Evolutionary conservation across 2,113 vertebrate genomes (phyloP).

Genomic region (Procavia capensis): DNA sequence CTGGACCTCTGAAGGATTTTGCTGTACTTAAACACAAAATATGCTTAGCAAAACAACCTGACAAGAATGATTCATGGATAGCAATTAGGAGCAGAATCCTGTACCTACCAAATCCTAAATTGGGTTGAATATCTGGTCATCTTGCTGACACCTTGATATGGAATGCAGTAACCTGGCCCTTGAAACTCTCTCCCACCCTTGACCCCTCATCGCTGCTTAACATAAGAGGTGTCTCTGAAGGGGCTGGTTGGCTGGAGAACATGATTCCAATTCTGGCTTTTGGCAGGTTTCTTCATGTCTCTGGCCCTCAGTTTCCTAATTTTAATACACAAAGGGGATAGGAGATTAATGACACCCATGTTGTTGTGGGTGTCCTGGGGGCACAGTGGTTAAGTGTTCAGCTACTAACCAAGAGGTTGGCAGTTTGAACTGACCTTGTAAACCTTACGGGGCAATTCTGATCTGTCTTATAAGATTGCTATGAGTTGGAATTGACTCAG

Average conservation of each 20-base stretch:
- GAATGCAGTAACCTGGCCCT: not conserved
- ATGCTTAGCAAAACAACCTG: slow-evolving; percentile 69
- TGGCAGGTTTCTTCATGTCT: not conserved
- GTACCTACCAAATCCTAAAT: not conserved
- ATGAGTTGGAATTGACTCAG: no score
- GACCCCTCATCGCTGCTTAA: not conserved
- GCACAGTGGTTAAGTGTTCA: no score
- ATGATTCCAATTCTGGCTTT: not conserved
- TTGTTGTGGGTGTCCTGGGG: no score
- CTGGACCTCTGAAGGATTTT: slow-evolving; percentile 40
- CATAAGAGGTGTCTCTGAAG: no score
- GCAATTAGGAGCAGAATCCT: slow-evolving; percentile 48
- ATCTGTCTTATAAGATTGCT: no score
- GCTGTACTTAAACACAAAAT: slow-evolving; percentile 68
- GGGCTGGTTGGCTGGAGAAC: not conserved
- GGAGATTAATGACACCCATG: not conserved
- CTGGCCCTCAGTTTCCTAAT: not conserved
- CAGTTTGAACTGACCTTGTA: no score
- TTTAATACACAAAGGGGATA: not conserved
- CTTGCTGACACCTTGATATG: not conserved
- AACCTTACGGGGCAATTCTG: no score
- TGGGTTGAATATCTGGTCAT: not conserved
- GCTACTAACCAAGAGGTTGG: no score
- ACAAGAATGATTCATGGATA: slow-evolving; percentile 65
- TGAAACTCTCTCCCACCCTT: not conserved